These are phyloP conservation scores for Ceramica pisi DNA, from an alignment of 2,888 invertebrate species.

Conservation along the genomic window DNA sequence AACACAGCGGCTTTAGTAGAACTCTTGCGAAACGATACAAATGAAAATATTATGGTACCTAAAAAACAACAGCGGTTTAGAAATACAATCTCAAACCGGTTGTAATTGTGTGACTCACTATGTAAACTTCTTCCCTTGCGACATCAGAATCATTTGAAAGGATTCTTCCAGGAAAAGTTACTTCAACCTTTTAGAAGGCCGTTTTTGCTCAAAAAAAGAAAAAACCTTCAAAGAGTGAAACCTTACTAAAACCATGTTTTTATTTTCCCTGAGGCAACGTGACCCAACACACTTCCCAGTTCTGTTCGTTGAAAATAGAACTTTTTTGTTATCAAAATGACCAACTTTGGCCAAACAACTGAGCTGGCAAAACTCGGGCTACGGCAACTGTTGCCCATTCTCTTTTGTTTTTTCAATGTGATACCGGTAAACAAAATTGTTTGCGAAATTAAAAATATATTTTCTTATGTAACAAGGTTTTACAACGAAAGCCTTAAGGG, in stretches of 20 bases:
- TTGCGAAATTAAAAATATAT: slow-evolving; percentile 38
- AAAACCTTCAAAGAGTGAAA: slow-evolving; percentile 20
- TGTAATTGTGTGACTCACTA: not conserved
- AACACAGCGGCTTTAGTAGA: not conserved
- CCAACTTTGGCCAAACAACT: slow-evolving; percentile 29
- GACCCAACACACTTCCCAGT: not conserved
- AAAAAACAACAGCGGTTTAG: not conserved
- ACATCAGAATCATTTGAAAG: slow-evolving; percentile 6
- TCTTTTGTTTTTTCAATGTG: slow-evolving; percentile 20
- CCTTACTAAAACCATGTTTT: slow-evolving; percentile 2
- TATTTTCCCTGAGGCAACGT: slow-evolving; percentile 12
- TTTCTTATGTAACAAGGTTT: slow-evolving; percentile 25
- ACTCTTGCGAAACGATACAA: not conserved
- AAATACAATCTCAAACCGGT: not conserved
- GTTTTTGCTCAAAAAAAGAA: not conserved
- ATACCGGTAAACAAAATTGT: slow-evolving; percentile 35
- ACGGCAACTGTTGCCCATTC: slow-evolving; percentile 23
- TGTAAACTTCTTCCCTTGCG: not conserved
- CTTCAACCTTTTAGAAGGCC: not conserved
- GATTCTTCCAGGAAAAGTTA: not conserved
- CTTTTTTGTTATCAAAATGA: slow-evolving; percentile 31
- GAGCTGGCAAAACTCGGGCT: slow-evolving; percentile 24
- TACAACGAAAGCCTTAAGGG: slow-evolving; percentile 8
- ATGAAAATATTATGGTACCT: not conserved
- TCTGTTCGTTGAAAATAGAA: slow-evolving; percentile 27